Evolutionary conservation across 2,888 invertebrate genomes (phyloP).

Genomic region (Acanthoscelides obtectus): DNA sequence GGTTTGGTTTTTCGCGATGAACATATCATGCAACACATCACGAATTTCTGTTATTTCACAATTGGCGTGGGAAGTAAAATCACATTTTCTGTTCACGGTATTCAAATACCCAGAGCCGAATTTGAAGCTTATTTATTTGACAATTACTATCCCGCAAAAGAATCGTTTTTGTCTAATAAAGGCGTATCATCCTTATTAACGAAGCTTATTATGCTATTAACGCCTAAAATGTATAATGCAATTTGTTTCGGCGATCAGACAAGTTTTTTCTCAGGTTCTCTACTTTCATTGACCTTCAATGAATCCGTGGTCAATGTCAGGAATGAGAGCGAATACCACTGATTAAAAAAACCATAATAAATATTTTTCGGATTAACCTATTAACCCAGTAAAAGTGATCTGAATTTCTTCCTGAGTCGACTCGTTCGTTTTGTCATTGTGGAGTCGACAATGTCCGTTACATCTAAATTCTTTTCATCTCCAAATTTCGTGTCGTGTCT

Average conservation of each 20-base stretch:
- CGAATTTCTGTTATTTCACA: too few species aligned
- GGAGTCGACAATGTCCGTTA: neutral
- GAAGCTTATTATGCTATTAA: neutral
- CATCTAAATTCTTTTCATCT: neutral
- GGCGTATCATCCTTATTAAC: neutral
- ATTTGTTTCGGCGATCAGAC: neutral
- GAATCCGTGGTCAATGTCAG: neutral
- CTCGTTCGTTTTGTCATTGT: neutral
- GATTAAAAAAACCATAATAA: neutral
- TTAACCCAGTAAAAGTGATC: neutral
- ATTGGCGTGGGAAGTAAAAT: too few species aligned
- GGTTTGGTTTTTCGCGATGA: too few species aligned
- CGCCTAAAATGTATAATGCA: neutral
- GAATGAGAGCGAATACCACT: neutral
- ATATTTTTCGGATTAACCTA: neutral
- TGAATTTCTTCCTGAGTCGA: neutral
- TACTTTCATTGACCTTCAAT: neutral
- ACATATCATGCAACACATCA: too few species aligned
- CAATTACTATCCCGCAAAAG: neutral
- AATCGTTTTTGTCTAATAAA: neutral
- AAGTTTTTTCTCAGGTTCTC: neutral
- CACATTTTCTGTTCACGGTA: too few species aligned
- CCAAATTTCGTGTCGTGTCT: neutral
- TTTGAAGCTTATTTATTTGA: too few species aligned
- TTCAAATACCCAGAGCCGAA: too few species aligned